Evolutionary conservation across 2,797 vertebrate species (phyloP).

Genomic region (Anableps anableps): DNA sequence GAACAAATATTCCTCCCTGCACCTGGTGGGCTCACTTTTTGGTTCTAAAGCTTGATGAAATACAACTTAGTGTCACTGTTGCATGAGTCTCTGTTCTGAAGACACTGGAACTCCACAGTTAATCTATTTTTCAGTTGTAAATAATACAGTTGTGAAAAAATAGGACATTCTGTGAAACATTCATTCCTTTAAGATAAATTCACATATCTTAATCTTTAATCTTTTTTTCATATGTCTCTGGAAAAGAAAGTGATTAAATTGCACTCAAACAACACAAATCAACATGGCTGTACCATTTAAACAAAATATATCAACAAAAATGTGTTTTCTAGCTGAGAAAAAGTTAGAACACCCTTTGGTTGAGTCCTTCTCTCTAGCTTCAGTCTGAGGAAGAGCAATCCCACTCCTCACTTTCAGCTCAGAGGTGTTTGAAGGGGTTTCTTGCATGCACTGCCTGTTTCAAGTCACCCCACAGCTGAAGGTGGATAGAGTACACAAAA

Average conservation of each 20-base stretch:
- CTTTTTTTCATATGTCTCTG: neutral
- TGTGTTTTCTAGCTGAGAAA: no score
- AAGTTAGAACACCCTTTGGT: no score
- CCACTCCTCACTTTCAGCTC: no score
- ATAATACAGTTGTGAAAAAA: neutral
- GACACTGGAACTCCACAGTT: neutral
- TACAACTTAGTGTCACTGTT: neutral
- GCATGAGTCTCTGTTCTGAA: constrained; percentile 9
- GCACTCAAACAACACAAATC: neutral
- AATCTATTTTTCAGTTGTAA: neutral
- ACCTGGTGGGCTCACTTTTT: constrained; percentile 6
- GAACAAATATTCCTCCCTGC: neutral
- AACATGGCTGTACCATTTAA: neutral
- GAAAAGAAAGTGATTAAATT: neutral
- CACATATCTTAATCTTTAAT: neutral
- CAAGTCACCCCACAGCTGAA: no score
- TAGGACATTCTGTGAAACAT: neutral
- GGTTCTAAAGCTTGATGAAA: constrained; percentile 4
- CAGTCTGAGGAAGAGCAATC: no score
- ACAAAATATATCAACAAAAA: neutral
- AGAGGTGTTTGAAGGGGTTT: no score
- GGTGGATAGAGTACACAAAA: no score
- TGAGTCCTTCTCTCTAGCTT: no score
- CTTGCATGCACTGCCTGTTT: no score
- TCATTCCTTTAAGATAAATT: neutral